Base-by-base conservation (phyloP, 2,888 invertebrate species). In the Caenorhabditis drosophilae region DNA sequence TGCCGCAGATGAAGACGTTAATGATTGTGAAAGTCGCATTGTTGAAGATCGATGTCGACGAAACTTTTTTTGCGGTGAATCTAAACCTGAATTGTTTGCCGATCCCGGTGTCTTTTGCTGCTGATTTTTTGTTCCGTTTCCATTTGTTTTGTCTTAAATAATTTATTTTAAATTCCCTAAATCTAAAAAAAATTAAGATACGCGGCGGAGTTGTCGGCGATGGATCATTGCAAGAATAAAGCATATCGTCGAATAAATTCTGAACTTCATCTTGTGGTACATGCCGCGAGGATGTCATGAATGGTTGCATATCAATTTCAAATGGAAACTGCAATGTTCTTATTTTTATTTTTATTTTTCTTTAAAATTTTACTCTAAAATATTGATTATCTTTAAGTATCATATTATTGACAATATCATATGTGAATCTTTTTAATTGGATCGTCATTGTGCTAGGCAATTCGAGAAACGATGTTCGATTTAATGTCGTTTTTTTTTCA, bases 381-480 rank as follows among this genome's bases (percentile, higher is more conserved):
- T 85, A 84, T 73, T 87, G 87, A 82, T 87, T 87, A 83, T 86
- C 87, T 77, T 87, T 87, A 34, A 86, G 80, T 1, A 87, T 84
- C 70, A 86, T 76, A 66, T 85, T 85, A 4, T 85, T 85, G 60
- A 87, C 86, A 85, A 86, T 86, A 78, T 87, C 87, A 77, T 86
- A 87, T 51, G 85, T 86, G 77, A 87, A 87, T 52, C 87, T 81
- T 77, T 87, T 87, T 56, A 87, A 79, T 67, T 87, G 87, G 53
- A 87, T 86, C 53, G 86, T 86, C 59, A 87, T 78, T n/a, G 86
- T 83, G 27, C 85, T 84, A 20, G 87, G 87, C 50, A 87, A 73
- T 9, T 83, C 84, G 70, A 86, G 86, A 46, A 87, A 86, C 68
- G 86, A 86, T 72, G 85, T 85, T 54, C 86, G 79, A 74, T 87